These are phyloP conservation scores for Cinara cedri DNA, from an alignment of 2,888 invertebrate species.

Conservation along the genomic window DNA sequence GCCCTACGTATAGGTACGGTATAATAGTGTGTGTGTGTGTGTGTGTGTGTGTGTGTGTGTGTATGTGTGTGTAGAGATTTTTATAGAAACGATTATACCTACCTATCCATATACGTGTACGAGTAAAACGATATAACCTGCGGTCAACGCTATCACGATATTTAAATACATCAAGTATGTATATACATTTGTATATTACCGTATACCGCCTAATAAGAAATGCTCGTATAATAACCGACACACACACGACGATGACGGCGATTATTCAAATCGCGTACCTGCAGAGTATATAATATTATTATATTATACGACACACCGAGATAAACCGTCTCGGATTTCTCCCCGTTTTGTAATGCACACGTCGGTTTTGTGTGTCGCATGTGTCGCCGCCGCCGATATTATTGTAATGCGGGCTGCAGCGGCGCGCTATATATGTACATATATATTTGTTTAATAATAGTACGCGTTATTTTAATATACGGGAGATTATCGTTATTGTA, in stretches of 20 bases:
- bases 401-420: no score
- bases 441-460: no score
- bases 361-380: neutral
- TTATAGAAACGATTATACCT: neutral
- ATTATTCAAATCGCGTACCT: slow-evolving; percentile 35
- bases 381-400: neutral
- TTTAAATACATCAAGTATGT: neutral
- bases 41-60: no score
- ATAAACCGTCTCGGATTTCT: slow-evolving; percentile 17
- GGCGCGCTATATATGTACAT: no score
- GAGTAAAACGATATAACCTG: neutral
- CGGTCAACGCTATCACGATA: neutral
- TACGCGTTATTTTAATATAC: no score
- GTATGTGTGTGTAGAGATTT: no score
- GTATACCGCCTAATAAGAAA: neutral
- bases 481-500: neutral
- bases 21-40: no score
- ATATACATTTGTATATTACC: neutral
- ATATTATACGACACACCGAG: neutral
- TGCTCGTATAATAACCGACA: neutral
- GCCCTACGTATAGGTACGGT: neutral
- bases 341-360: no score
- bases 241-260: neutral
- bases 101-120: neutral
- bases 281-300: no score